Conservation (phyloP, 2,888 invertebrate genomes). For the Netelia fuscicornis region DNA sequence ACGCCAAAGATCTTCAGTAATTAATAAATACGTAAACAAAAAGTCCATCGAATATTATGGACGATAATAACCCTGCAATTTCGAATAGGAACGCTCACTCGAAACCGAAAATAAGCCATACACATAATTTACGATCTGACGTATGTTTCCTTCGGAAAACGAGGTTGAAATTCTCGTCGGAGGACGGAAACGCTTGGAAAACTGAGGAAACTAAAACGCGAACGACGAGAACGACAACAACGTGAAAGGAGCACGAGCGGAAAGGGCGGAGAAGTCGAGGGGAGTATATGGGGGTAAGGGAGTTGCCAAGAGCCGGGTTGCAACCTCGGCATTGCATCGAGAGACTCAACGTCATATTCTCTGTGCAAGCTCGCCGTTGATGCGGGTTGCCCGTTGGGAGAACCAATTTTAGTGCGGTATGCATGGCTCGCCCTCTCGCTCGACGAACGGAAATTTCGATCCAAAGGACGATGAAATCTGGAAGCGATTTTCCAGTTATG, state of each 20-base stretch:
- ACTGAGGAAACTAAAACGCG: not conserved
- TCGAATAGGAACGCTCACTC: no score
- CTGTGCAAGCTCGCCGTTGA: constrained; percentile 7
- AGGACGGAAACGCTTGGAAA: not conserved
- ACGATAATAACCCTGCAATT: no score
- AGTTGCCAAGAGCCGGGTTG: constrained; percentile 4
- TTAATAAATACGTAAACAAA: no score
- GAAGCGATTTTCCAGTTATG: constrained; percentile 12
- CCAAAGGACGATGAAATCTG: constrained; percentile 7
- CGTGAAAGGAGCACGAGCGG: not conserved
- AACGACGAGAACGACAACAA: constrained; percentile 5
- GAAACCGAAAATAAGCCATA: not conserved
- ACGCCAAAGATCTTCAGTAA: no score
- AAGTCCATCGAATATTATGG: no score
- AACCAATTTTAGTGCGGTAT: constrained; percentile 8
- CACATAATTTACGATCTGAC: not conserved
- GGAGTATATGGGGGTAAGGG: not conserved
- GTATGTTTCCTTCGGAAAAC: not conserved
- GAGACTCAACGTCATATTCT: constrained; percentile 11
- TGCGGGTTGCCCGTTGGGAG: constrained; percentile 15
- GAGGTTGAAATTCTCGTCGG: not conserved
- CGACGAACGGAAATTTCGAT: constrained; percentile 12
- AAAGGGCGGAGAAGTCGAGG: not conserved
- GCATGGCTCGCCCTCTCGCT: not conserved
- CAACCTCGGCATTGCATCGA: not conserved